Percentiles rank a stretch among this genome's conserved stretches.
These are phyloP conservation scores for Lordiphosa fenestrarum DNA, from an alignment of 2,888 invertebrate species.

Conservation along the genomic window DNA sequence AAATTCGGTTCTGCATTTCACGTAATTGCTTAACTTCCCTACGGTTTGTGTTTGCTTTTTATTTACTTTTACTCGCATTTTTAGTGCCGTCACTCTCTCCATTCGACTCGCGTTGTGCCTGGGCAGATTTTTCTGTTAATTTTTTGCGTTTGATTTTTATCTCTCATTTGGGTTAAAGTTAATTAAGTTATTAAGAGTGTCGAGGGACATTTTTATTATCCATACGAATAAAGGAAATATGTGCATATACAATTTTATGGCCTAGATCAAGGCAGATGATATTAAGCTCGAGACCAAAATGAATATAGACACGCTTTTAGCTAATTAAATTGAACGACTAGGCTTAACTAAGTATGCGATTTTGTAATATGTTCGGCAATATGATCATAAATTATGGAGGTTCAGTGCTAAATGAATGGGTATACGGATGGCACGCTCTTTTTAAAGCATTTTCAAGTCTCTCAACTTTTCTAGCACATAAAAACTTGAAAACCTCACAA, in stretches of 20 bases:
- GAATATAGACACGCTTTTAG: conserved; percentile 45
- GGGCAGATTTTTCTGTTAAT: conserved; percentile 51
- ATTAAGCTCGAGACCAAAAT: conserved; percentile 28
- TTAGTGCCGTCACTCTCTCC: conserved; percentile 18
- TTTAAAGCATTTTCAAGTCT: too few species aligned
- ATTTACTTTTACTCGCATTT: conserved; percentile 26
- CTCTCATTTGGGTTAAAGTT: conserved; percentile 45
- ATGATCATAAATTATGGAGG: conserved; percentile 16
- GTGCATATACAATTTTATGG: conserved; percentile 30
- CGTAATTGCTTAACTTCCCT: conserved; percentile 59
- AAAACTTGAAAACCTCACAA: too few species aligned
- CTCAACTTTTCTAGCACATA: too few species aligned
- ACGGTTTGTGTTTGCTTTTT: conserved; percentile 37
- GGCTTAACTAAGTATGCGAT: conserved; percentile 23
- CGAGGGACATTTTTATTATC: conserved; percentile 29
- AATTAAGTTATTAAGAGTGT: conserved; percentile 66
- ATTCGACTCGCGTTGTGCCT: conserved; percentile 41
- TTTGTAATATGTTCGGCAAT: conserved; percentile 22
- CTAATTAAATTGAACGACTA: conserved; percentile 49
- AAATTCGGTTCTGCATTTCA: conserved; percentile 64
- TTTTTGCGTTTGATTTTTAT: conserved; percentile 66
- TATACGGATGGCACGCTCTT: too few species aligned
- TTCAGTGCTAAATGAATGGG: too few species aligned
- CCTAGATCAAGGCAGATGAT: conserved; percentile 64
- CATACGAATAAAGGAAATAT: conserved; percentile 1